Conservation (phyloP, 92 coral and sea anemone genomes). For the Epizoanthus fatuus region DNA sequence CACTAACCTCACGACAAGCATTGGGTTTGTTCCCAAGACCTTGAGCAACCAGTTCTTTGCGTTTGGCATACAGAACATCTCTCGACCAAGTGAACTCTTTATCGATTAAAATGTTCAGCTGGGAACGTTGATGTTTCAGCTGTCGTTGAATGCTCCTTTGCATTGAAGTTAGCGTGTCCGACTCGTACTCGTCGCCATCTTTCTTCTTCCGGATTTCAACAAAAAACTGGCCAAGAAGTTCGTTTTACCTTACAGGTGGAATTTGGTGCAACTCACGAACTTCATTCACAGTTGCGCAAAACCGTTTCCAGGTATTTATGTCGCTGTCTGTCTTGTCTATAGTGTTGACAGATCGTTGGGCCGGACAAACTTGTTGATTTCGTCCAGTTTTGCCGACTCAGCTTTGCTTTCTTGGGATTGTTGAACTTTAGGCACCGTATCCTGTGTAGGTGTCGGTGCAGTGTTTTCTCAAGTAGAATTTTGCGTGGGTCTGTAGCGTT, state of each 20-base stretch:
- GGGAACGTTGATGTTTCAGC: constrained; percentile 15
- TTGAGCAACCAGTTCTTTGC: constrained; percentile 18
- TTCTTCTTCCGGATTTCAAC: constrained; percentile 18
- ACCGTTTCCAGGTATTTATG: constrained; percentile 36
- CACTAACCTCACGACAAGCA: constrained; percentile 35
- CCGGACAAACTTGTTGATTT: too few relatives aligned
- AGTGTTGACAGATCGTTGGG: too few relatives aligned
- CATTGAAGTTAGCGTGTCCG: constrained; percentile 32
- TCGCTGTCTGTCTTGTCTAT: background rate
- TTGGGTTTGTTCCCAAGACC: constrained; percentile 35
- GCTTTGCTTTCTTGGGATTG: too few relatives aligned
- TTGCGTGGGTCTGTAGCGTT: too few relatives aligned
- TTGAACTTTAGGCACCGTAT: too few relatives aligned
- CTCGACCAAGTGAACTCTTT: constrained; percentile 12
- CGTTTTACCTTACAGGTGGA: constrained; percentile 3
- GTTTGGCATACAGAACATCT: constrained; percentile 18
- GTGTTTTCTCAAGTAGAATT: too few relatives aligned
- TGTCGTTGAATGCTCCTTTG: constrained; percentile 29
- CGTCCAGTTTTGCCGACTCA: background rate
- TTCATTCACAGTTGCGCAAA: constrained; percentile 20
- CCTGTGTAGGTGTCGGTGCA: too few relatives aligned
- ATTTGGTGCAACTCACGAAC: constrained; percentile 12
- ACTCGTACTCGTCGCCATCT: constrained; percentile 41
- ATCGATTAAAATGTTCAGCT: constrained; percentile 23
- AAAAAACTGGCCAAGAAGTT: too few relatives aligned